Conservation (phyloP, 1,140 invertebrate species). For the Trachymyrmex cornetzi region DNA sequence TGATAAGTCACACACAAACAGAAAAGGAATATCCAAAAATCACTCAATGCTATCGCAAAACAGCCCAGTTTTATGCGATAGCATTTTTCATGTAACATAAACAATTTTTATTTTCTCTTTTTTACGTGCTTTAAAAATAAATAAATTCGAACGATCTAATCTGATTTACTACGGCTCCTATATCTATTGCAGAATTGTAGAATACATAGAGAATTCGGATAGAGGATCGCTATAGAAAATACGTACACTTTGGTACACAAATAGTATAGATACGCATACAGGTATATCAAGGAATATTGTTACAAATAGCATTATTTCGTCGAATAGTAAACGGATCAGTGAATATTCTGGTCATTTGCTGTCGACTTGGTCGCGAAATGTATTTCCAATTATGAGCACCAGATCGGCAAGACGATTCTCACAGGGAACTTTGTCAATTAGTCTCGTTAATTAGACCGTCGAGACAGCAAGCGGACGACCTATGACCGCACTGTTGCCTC, state of each 20-base stretch:
- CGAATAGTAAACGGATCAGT: conserved; percentile 29
- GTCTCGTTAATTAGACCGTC: conserved; percentile 73
- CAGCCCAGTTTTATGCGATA: not conserved
- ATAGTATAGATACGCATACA: not conserved
- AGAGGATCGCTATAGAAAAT: not conserved
- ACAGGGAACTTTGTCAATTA: conserved; percentile 75
- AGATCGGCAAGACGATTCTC: conserved; percentile 65
- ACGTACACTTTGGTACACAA: not conserved
- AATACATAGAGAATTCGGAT: not conserved
- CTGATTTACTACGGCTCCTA: not conserved
- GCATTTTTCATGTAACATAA: not conserved
- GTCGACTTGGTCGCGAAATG: conserved; percentile 36
- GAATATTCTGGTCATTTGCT: conserved; percentile 11
- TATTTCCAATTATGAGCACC: conserved; percentile 64
- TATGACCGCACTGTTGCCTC: conserved; percentile 65
- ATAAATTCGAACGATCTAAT: not conserved
- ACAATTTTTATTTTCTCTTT: not conserved
- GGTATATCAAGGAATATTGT: conserved; percentile 4
- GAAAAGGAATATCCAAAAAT: not conserved
- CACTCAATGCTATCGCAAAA: not conserved
- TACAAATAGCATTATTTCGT: conserved; percentile 46
- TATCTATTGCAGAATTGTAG: not conserved
- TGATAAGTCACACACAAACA: not conserved
- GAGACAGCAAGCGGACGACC: conserved; percentile 64
- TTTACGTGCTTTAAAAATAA: not conserved